Conservation (phyloP, 2,888 invertebrate species). For the Macropis europaea region DNA sequence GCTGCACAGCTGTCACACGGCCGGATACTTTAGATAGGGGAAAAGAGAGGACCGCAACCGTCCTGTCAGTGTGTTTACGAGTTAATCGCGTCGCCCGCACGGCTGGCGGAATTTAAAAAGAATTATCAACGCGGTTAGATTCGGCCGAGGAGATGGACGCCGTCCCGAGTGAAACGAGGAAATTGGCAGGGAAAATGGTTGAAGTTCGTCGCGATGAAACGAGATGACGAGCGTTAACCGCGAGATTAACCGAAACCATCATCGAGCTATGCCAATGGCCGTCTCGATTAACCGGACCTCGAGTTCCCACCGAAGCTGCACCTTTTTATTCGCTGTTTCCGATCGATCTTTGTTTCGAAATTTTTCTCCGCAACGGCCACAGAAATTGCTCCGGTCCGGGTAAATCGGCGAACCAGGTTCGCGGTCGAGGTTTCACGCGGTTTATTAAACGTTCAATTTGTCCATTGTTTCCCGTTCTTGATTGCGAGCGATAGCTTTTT, state of each 20-base stretch:
- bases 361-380: background rate
- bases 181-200: background rate
- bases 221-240: conserved; percentile 34
- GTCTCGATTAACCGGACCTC: conserved; percentile 36
- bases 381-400: conserved; percentile 3
- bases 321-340: conserved; percentile 12
- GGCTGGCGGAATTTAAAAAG: background rate
- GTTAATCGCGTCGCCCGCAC: conserved; percentile 14
- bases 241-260: conserved; percentile 49
- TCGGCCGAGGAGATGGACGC: too few species aligned
- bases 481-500: conserved; percentile 4
- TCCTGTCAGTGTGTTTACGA: background rate
- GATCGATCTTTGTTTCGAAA: conserved; percentile 9
- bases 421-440: conserved; percentile 27
- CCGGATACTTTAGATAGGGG: conserved; percentile 11
- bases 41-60: background rate
- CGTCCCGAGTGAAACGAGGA: background rate
- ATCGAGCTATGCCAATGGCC: conserved; percentile 41
- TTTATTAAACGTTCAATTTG: conserved; percentile 37
- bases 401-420: background rate
- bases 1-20: conserved; percentile 2
- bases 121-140: too few species aligned
- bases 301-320: conserved; percentile 35
- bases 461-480: conserved; percentile 9
- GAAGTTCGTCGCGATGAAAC: conserved; percentile 19